Evolutionary conservation across 2,888 invertebrate genomes (phyloP), one percentile per base, ranked within the genome.

Genomic region (Parnassius orleans): DNA sequence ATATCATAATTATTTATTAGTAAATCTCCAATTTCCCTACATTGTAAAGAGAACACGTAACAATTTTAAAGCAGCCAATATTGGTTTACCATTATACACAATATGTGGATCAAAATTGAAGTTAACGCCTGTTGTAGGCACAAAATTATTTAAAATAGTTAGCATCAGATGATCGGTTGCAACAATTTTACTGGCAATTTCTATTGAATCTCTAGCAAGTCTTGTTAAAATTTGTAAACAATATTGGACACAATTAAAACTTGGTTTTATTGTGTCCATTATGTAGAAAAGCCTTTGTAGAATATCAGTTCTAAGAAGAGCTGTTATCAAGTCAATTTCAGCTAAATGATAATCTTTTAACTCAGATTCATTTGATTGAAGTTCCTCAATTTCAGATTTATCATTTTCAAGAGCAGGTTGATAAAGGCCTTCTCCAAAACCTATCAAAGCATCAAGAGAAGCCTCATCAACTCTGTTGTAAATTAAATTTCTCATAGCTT

Each of bases 321-420:
- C 95, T 70, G 94, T 93, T 48, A 97, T 92, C 5, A 98, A 87
- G 90, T 98, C 97, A 43, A 95, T 93, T 88, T 97, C 96, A 10
- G 96, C 95, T 60, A 98, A 84, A 81, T 98, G 96, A 76, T 95
- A 95, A 86, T 98, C 98, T 77, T 96, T 97, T 68, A 97, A 92
- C 64, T 95, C 95, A 1, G 85, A 79, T 72, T 85, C 89, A 52
- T 90, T 84, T 62, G 93, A 90, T 46, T 93, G 92, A n/a, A 92
- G 78, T 70, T 93, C 93, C 63, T 91, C 80, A 68, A 92, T 92
- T 74, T 93, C 93, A 52, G 84, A 84, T 73, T 84, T 91, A 54
- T 92, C 90, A 81, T 90, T 89, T 69, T 89, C 87, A 48, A 93
- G 69, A 51, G 84, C 88, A 5, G 96, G 95, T 72, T 95, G 94